Evolutionary conservation across 2,797 vertebrate genomes (phyloP), one percentile per base, ranked within the genome.

Genomic region (Enteromius treurensis): DNA sequence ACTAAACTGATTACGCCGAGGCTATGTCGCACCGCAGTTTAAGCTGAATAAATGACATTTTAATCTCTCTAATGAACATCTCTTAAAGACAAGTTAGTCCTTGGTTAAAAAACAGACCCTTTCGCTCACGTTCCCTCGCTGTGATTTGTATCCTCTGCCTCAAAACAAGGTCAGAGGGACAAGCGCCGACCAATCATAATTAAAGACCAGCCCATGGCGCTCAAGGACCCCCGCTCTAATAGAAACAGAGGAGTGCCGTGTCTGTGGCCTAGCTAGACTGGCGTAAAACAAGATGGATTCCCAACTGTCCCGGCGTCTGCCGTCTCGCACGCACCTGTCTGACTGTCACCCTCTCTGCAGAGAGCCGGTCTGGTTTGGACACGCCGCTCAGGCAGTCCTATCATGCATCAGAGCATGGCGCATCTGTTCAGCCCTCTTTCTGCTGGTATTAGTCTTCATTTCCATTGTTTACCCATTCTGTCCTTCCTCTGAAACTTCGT

Each of bases 101-200:
- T 78, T 70, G 73, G 47, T 45, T 55, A 69, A 70, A 80, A 79
- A 68, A 64, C 64, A 58, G 49, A 40, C 60, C 26, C 26, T 58
- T 79, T 21, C n/a, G n/a, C n/a, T 55, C 73, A 34, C 6, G 4
- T 3, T 37, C 49, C 21, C 53, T 19, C 32, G 1, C 82, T 51
- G 67, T 70, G 65, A 79, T 86, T 79, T 82, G 65, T 75, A 84
- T 70, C 75, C 51, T 68, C 69, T 45, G 62, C 21, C 76, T 64
- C 53, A 82, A 32, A 10, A 68, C 79, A 79, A 92, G 90, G 91
- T 90, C 88, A 92, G 84, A 85, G 85, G 85, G 4, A 10, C 82
- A 87, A 53, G 75, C 58, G 40, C 76, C 88, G 80, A 89, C 82
- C 87, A 84, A 89, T 92, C 90, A 91, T 90, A 89, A 89, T 88